Evolutionary conservation across 92 coral and sea anemone species (phyloP), one percentile per base, ranked within the genome.

Genomic region (Zoanthus sansibaricus): DNA sequence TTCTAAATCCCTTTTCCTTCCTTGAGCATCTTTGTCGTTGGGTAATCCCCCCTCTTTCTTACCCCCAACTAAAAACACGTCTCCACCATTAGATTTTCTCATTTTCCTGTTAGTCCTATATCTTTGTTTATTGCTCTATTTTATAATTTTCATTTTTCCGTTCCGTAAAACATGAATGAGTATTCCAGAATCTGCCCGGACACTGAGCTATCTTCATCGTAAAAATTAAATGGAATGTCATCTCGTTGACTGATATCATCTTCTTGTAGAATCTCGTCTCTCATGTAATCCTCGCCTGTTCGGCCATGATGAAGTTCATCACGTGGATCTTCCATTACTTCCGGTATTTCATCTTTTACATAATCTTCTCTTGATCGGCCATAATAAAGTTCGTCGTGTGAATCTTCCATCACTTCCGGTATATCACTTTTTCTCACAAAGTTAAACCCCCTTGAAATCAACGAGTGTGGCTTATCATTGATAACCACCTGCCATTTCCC

Each of bases 211-310:
- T 32, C 20, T 25, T 78, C 51, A 16, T 15, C 83, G 9, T 5
- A 31, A 6, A 78, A 2, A 52, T 78, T 71, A 78, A 32, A 78
- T 20, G 83, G 78, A 21, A 73, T 47, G 25, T 73, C 14, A 49
- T 73, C 78, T 17, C 78, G 78, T 73, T 73, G 56, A 7, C 56
- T 73, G 3, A 73, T 33, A 55, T n/a, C 78, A 45, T 73, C 78
- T 17, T 73, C 78, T 73, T 73, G 56, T 46, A 73, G 9, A 13
- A 73, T n/a, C 14, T 73, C 78, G n/a, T 73, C 78, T 46, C 37
- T 91, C 96, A 93, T 93, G 87, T 93, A 93, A 49, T 93, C 96
- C 18, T 91, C 96, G 55, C 91, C 91, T 32, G 87, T 91, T 10
- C 96, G 84, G 44, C 96, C 96, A 83, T 93, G 96, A 61, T 73